Conservation (phyloP, 2,113 vertebrate species). For the Tricholaema leucomelas region DNA sequence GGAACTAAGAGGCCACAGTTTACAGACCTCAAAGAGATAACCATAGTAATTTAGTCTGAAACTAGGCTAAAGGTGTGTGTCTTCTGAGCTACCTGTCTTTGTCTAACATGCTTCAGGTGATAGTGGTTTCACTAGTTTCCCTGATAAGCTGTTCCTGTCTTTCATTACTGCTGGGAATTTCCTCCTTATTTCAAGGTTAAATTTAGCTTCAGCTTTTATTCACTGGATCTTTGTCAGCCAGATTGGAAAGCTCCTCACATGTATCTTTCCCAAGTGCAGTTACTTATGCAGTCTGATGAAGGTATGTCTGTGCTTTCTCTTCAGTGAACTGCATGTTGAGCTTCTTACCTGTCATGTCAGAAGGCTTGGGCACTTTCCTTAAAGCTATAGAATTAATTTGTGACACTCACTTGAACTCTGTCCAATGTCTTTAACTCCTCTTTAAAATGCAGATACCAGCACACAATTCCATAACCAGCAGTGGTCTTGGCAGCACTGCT, state of each 20-base stretch:
- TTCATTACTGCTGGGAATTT: background rate
- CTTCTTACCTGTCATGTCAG: background rate
- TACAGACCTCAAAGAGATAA: background rate
- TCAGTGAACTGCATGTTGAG: background rate
- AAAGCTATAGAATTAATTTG: slow-evolving; percentile 11
- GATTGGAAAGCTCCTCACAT: background rate
- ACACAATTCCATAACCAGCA: background rate
- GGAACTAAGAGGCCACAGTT: background rate
- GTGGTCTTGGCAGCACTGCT: background rate
- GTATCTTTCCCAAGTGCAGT: background rate
- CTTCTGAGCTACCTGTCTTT: background rate
- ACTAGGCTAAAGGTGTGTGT: background rate
- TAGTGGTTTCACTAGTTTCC: background rate
- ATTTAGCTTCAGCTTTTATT: slow-evolving; percentile 5
- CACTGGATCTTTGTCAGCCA: background rate
- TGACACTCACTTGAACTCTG: slow-evolving; percentile 26
- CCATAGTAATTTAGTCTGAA: background rate
- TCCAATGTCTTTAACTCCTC: slow-evolving; percentile 28
- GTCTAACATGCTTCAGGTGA: background rate
- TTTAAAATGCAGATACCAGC: slow-evolving; percentile 32
- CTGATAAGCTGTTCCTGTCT: background rate
- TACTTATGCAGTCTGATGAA: background rate
- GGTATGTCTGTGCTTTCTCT: background rate
- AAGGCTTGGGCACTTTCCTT: background rate
- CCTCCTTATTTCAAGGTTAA: background rate